phyloP scores from a whole-genome alignment of 2,888 invertebrate species.

The Nowickia ferox region DNA sequence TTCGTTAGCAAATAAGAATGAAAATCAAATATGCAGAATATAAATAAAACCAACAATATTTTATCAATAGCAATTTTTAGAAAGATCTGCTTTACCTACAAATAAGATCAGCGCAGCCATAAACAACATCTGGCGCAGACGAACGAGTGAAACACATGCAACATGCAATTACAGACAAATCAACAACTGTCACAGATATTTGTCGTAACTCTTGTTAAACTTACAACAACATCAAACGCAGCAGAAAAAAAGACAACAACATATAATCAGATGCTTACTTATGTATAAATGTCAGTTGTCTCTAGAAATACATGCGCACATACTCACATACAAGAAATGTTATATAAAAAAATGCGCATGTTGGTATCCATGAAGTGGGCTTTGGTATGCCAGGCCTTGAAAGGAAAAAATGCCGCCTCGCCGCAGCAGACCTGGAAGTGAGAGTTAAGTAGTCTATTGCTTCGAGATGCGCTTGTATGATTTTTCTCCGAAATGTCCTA shows the following conservation, averaged over 20 bases:
- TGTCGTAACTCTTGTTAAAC: slow-evolving; percentile 68
- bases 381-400: neutral
- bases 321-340: neutral
- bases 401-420: neutral
- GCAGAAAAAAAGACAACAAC: slow-evolving; percentile 12
- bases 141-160: slow-evolving; percentile 43
- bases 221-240: slow-evolving; percentile 33
- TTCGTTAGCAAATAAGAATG: neutral
- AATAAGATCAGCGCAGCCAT: slow-evolving; percentile 6
- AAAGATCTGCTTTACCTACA: neutral
- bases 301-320: slow-evolving; percentile 26
- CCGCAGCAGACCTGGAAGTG: neutral
- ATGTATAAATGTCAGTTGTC: slow-evolving; percentile 6
- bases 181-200: slow-evolving; percentile 72
- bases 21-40: slow-evolving; percentile 41
- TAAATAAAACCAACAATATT: neutral
- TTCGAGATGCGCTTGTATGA: too few species aligned
- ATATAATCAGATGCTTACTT: slow-evolving; percentile 46
- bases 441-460: neutral
- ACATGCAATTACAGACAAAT: slow-evolving; percentile 70
- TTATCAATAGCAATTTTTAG: neutral
- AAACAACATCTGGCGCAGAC: slow-evolving; percentile 49
- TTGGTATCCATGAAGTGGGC: neutral
- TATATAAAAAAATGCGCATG: neutral
- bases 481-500: too few species aligned